These are phyloP conservation scores for Siniperca obscura DNA, from an alignment of 2,797 vertebrate species.

Conservation along the genomic window DNA sequence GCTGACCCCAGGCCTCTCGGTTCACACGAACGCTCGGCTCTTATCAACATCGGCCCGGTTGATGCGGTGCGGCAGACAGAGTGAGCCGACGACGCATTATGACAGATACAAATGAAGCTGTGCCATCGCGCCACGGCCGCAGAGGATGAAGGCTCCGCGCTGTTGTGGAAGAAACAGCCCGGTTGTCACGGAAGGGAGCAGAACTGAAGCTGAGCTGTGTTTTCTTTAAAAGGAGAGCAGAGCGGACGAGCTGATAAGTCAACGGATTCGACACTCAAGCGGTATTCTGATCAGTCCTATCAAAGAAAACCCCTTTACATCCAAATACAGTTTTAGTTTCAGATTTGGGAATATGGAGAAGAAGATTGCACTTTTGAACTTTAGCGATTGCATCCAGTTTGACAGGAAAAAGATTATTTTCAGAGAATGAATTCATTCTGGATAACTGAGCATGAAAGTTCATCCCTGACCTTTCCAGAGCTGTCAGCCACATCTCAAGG, in stretches of 20 bases:
- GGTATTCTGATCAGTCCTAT: neutral
- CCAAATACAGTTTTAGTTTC: neutral
- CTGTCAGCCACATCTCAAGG: constrained; percentile 10
- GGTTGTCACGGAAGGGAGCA: constrained; percentile 58
- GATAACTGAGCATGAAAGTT: constrained; percentile 15
- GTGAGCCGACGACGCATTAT: constrained; percentile 40
- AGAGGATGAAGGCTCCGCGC: constrained; percentile 46
- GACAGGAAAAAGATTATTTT: neutral
- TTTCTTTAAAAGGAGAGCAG: constrained; percentile 32
- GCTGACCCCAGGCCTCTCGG: constrained; percentile 48
- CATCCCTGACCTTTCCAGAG: neutral
- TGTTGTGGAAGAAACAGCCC: constrained; percentile 57
- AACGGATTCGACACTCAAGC: neutral
- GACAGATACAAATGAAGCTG: constrained; percentile 73
- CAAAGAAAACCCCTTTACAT: neutral
- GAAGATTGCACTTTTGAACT: constrained; percentile 23
- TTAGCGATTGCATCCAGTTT: neutral
- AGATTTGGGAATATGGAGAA: neutral
- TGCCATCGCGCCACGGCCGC: constrained; percentile 32
- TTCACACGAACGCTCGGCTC: constrained; percentile 60
- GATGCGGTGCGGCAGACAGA: constrained; percentile 64
- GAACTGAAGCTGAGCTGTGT: constrained; percentile 18
- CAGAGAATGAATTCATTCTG: neutral
- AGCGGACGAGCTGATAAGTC: constrained; percentile 27
- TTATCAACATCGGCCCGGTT: constrained; percentile 37